Base-by-base conservation (phyloP, 2,888 invertebrate genomes). In the Meliscaeva auricollis region DNA sequence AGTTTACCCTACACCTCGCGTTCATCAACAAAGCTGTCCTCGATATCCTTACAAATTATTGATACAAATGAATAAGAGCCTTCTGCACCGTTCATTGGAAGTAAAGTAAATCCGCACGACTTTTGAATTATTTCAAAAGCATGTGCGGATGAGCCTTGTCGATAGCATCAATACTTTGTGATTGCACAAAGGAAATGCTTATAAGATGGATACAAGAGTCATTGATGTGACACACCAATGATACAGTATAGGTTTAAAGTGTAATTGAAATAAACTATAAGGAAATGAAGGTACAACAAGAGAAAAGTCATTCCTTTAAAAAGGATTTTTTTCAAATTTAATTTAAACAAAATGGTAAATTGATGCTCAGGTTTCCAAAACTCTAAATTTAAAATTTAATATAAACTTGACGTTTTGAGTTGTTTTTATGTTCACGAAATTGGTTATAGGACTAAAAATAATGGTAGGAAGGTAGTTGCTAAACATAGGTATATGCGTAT, bases 151-250 rank as follows among this genome's bases (percentile, higher is more conserved):
- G 17, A 52, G 32, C 38, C 20, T 30, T 56, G 26, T 46, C 70
- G 17, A 26, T 32, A 26, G 35, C 38, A 41, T 41, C 46, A 46
- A 54, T 54, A 62, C 44, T 62, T 64, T 35, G 44, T 44, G 44
- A 54, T 52, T 70, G 62, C 35, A 50, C 32, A 38, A 38, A n/a
- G 6, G 35, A 74, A 64, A 20, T 11, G 15, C 38, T 62, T 11
- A n/a, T n/a, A 44, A 52, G 22, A 35, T 32, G 41, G 30, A 26
- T 26, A 60, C 54, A 62, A 32, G 26, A 54, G 62, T 46, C 22
- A 26, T 58, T 68, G 41, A 66, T 15, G 32, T 73, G 50, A 52
- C 38, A 62, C 62, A 20, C 46, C n/a, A n/a, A n/a, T n/a, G 54
- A 26, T 26, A 44, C 38, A n/a, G n/a, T n/a, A 41, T 11, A 17